These are phyloP conservation scores for Megathymus violae DNA, from an alignment of 1,140 invertebrate genomes.

Conservation along the genomic window DNA sequence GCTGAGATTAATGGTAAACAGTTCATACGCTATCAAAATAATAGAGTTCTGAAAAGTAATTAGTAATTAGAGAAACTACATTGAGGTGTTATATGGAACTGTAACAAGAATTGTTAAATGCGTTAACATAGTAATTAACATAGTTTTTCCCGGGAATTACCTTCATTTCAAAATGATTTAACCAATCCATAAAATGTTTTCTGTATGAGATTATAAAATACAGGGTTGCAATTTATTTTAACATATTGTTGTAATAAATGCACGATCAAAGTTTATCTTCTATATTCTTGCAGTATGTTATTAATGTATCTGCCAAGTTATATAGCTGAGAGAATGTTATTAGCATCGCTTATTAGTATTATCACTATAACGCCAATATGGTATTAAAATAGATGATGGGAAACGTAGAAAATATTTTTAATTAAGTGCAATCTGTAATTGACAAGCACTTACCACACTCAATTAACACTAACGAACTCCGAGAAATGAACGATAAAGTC, in stretches of 20 bases:
- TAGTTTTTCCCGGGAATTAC: background rate
- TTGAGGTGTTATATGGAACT: slow-evolving; percentile 40
- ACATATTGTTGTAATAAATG: too few relatives aligned
- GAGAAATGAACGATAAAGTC: slow-evolving; percentile 51
- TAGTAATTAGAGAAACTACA: slow-evolving; percentile 52
- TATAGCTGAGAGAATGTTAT: background rate
- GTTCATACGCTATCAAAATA: slow-evolving; percentile 47
- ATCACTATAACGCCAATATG: slow-evolving; percentile 29
- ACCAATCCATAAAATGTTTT: slow-evolving; percentile 2
- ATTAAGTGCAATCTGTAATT: slow-evolving; percentile 39
- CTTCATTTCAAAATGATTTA: background rate
- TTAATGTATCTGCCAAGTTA: background rate
- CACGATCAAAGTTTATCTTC: too few relatives aligned
- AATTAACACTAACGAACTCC: slow-evolving; percentile 49
- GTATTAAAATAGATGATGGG: slow-evolving; percentile 21
- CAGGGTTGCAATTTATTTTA: too few relatives aligned
- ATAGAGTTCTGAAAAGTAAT: slow-evolving; percentile 56
- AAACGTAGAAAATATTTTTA: slow-evolving; percentile 29
- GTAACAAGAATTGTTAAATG: slow-evolving; percentile 26
- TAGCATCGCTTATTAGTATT: slow-evolving; percentile 4
- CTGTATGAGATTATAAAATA: too few relatives aligned
- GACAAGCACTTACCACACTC: slow-evolving; percentile 54
- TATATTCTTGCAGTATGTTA: too few relatives aligned
- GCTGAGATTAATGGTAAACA: slow-evolving; percentile 65
- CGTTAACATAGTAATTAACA: slow-evolving; percentile 15